A percentile compares a stretch with the other conserved stretches of the same genome.
phyloP scores from a whole-genome alignment of 2,888 invertebrate species.

The Torymus aiolomorphi region DNA sequence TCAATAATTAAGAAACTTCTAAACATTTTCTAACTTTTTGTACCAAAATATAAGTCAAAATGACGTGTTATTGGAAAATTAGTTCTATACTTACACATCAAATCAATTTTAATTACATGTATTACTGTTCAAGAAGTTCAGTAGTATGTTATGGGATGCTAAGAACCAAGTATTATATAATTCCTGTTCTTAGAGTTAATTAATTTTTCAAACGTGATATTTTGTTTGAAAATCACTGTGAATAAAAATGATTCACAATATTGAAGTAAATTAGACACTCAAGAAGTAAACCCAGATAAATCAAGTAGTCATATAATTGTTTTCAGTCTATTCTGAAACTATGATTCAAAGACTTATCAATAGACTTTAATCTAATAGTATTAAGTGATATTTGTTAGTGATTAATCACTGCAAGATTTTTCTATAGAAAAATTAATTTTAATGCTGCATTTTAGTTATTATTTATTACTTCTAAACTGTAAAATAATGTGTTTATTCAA shows the following conservation, averaged over 20 bases:
- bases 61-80: too few species aligned
- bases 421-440: constrained; percentile 13
- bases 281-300: constrained; percentile 20
- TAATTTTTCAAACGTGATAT: constrained; percentile 13
- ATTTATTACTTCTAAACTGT: constrained; percentile 29
- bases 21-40: too few species aligned
- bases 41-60: too few species aligned
- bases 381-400: constrained; percentile 17
- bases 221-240: constrained; percentile 31
- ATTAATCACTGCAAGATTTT: constrained; percentile 12
- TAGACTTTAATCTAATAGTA: constrained; percentile 44
- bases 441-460: constrained; percentile 32
- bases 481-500: too few species aligned
- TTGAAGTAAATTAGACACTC: constrained; percentile 29
- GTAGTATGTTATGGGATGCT: constrained; percentile 12
- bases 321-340: constrained; percentile 10
- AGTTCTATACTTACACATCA: neutral
- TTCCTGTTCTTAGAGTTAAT: neutral
- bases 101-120: constrained; percentile 31
- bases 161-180: constrained; percentile 5
- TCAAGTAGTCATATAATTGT: constrained; percentile 1
- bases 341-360: constrained; percentile 11
- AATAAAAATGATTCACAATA: constrained; percentile 30
- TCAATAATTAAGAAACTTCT: too few species aligned
- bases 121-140: constrained; percentile 26